These are phyloP conservation scores for Acleris literana DNA, from an alignment of 2,888 invertebrate species.

Conservation along the genomic window DNA sequence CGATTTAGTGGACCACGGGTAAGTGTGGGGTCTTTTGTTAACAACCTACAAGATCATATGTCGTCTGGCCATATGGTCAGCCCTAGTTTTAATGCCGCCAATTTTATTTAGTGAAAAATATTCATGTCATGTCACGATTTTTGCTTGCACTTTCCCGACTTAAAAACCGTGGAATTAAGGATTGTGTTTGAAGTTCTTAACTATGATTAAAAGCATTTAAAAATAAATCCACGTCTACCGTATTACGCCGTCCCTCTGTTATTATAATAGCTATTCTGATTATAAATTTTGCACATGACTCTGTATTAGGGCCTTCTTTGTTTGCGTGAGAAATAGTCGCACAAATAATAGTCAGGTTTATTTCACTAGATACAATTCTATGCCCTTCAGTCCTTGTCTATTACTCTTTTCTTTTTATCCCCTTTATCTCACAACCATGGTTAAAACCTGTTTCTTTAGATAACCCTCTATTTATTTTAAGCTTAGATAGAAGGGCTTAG, in stretches of 20 bases:
- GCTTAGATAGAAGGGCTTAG: slow-evolving; percentile 47
- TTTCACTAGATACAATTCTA: slow-evolving; percentile 56
- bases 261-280: slow-evolving; percentile 14
- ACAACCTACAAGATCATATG: slow-evolving; percentile 54
- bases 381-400: slow-evolving; percentile 48
- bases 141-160: neutral
- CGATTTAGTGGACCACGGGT: slow-evolving; percentile 45
- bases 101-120: neutral
- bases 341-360: slow-evolving; percentile 56
- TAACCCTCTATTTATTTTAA: slow-evolving; percentile 49
- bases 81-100: slow-evolving; percentile 2
- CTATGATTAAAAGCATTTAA: neutral
- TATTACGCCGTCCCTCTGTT: slow-evolving; percentile 9
- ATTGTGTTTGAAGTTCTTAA: neutral
- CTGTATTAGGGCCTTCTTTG: slow-evolving; percentile 24
- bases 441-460: slow-evolving; percentile 67
- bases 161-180: neutral
- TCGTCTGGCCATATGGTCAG: slow-evolving; percentile 48
- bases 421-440: slow-evolving; percentile 54
- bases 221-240: neutral
- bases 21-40: slow-evolving; percentile 42
- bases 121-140: neutral
- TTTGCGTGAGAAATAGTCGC: slow-evolving; percentile 67
- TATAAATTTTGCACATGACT: slow-evolving; percentile 35
- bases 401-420: slow-evolving; percentile 51